Base-by-base conservation (phyloP, 2,888 invertebrate species). In the Oxyteleia sp. region DNA sequence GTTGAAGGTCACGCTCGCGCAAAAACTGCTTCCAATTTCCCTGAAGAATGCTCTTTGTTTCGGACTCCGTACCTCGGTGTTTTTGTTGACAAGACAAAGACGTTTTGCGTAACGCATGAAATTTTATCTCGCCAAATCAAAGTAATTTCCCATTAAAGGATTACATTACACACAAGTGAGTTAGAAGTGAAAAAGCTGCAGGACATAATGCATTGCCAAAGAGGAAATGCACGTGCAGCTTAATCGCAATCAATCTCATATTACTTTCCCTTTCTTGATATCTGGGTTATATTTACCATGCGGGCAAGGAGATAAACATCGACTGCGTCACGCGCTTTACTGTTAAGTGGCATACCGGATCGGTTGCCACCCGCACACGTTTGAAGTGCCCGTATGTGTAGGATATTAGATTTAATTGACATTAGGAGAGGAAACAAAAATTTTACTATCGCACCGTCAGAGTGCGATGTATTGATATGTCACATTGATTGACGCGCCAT, bases 191-290 rank as follows among this genome's bases (percentile, higher is more conserved):
- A 57, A 59, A 72, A 61, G 43, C 45, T 63, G 43, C 38, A 61
- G 69, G 32, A 59, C 45, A 49, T 38, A 38, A 63, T 41, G 57
- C 53, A 66, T 80, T 81, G 61, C 57, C 75, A 75, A 75, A 69
- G 82, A 82, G 82, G 75, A 82, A 75, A 75, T 71, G 64, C 82
- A 82, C 82, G 75, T 75, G 71, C 71, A 18, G 71, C 64, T 51
- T 69, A 82, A 82, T 82, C 71, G 71, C 57, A 68, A 82, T 78
- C 49, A 55, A 80, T 80, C 71, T 76, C 71, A 26, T 74, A 74
- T 82, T 82, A 82, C 85, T 85, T 85, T 85, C 85, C 74, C 75
- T 76, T 80, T 72, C 63, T 71, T 74, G 69, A 76, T 82, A 82
- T 82, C 80, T 82, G 32, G 72, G 80, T 79, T 82, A 68, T 82